These are phyloP conservation scores for Drosophila mulleri DNA, from an alignment of 2,888 invertebrate genomes.

Conservation along the genomic window DNA sequence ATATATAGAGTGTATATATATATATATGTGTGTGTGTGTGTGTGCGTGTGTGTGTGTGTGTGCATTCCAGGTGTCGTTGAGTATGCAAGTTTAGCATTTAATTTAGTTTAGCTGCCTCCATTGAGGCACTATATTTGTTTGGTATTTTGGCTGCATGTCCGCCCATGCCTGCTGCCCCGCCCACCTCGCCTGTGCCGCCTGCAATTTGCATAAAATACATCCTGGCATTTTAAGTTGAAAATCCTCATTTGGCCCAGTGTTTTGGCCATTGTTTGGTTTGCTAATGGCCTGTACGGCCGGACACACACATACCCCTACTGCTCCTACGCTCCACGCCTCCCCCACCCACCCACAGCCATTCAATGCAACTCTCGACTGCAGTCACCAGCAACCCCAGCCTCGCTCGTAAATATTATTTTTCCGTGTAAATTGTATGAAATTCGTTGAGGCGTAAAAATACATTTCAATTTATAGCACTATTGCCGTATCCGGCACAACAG, in stretches of 20 bases:
- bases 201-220: slow-evolving; percentile 75
- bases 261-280: slow-evolving; percentile 67
- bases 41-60: slow-evolving; percentile 4
- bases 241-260: slow-evolving; percentile 33
- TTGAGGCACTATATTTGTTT: slow-evolving; percentile 46
- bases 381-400: neutral
- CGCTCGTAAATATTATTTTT: slow-evolving; percentile 51
- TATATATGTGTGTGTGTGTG: neutral
- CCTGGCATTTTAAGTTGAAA: slow-evolving; percentile 47
- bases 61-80: slow-evolving; percentile 17
- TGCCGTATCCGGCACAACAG: slow-evolving; percentile 38
- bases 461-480: slow-evolving; percentile 64
- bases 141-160: slow-evolving; percentile 48
- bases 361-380: slow-evolving; percentile 34
- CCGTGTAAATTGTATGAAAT: slow-evolving; percentile 61
- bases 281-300: slow-evolving; percentile 60
- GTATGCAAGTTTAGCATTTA: slow-evolving; percentile 50
- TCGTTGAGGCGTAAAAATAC: slow-evolving; percentile 66
- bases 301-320: neutral
- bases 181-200: slow-evolving; percentile 23
- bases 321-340: no score
- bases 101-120: slow-evolving; percentile 51
- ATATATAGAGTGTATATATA: neutral
- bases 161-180: slow-evolving; percentile 8
- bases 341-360: neutral